Conservation (phyloP, 2,888 invertebrate species). For the Drosophila diplacantha region DNA sequence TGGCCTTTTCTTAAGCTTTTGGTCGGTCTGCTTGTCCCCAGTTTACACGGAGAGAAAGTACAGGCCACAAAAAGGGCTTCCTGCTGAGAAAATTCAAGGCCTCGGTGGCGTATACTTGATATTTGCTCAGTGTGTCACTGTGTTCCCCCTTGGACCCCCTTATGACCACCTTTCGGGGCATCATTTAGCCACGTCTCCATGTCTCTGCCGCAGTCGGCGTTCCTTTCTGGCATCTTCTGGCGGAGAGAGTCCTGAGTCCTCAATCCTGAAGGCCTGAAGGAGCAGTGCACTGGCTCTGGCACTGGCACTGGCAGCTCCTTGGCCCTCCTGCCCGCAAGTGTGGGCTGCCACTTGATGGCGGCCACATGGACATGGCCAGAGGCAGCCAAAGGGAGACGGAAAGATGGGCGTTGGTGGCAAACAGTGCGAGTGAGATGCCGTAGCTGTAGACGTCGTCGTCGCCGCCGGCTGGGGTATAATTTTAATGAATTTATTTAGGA, state of each 20-base stretch:
- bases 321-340: conserved; percentile 57
- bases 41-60: conserved; percentile 3
- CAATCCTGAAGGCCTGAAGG: conserved; percentile 9
- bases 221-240: conserved; percentile 17
- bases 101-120: no score
- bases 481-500: conserved; percentile 74
- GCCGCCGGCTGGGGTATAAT: conserved; percentile 60
- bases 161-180: background rate
- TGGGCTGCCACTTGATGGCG: conserved; percentile 71
- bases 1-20: conserved; percentile 57
- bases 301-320: conserved; percentile 12
- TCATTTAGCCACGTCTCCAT: conserved; percentile 2
- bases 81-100: background rate
- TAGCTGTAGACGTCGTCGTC: background rate
- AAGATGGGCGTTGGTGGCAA: background rate
- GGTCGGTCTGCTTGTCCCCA: conserved; percentile 6
- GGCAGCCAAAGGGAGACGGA: conserved; percentile 17
- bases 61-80: background rate
- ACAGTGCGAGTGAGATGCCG: conserved; percentile 2
- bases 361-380: conserved; percentile 49
- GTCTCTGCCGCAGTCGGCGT: conserved; percentile 19
- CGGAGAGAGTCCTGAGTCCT: conserved; percentile 5
- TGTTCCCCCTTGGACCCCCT: background rate
- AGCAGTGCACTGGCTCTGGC: conserved; percentile 14
- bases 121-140: no score